phyloP scores from a whole-genome alignment of 2,113 vertebrate species.

The Corvus hawaiiensis region DNA sequence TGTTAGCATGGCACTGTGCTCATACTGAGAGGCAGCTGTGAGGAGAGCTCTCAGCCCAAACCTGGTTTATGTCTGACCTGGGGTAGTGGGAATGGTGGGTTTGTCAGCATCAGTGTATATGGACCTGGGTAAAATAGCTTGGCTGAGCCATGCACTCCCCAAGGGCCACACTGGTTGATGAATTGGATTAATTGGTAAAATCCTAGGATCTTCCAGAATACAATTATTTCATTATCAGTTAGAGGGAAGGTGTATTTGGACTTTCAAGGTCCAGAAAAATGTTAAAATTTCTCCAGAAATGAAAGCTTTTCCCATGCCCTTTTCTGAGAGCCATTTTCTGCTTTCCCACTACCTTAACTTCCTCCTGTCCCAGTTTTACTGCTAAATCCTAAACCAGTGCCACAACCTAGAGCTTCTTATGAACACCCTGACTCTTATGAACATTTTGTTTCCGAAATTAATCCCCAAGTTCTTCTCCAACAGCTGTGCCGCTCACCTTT shows the following conservation, averaged over 20 bases:
- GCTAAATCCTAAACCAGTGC: background rate
- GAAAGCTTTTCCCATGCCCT: background rate
- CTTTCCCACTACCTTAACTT: background rate
- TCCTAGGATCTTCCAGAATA: background rate
- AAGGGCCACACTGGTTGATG: no score
- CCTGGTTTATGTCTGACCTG: background rate
- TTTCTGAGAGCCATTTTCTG: background rate
- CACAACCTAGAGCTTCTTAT: background rate
- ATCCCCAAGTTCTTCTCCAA: background rate
- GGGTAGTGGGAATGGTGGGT: accelerated
- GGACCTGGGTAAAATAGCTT: background rate
- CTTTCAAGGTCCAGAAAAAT: background rate
- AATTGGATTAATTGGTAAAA: background rate
- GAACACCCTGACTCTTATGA: background rate
- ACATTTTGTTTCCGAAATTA: background rate
- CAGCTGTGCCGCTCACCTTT: background rate
- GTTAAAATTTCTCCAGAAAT: background rate
- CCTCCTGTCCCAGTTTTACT: background rate
- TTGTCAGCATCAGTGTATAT: background rate
- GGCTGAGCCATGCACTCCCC: background rate
- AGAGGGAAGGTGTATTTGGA: background rate
- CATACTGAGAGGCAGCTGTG: accelerated
- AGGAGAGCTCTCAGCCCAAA: background rate
- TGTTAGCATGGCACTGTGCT: background rate
- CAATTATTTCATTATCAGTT: background rate